These are phyloP conservation scores for Rhaphigaster nebulosa DNA, from an alignment of 2,888 invertebrate genomes.

Conservation along the genomic window DNA sequence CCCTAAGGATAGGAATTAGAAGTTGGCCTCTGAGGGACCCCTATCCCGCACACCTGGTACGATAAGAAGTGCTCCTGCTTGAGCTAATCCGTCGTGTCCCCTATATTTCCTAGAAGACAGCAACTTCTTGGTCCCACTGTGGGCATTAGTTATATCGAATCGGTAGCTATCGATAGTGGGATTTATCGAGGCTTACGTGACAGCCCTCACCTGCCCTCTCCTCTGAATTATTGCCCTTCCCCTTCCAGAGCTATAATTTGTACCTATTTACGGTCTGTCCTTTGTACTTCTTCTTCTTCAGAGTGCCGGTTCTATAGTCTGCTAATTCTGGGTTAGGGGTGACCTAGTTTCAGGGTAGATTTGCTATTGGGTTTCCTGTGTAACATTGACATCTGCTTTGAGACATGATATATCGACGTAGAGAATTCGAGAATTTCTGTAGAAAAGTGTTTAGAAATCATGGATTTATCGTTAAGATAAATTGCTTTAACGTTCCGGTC, in stretches of 20 bases:
- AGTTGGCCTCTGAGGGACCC: slow-evolving; percentile 31
- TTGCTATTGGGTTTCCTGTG: not conserved
- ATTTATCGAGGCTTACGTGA: slow-evolving; percentile 46
- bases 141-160: slow-evolving; percentile 49
- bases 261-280: slow-evolving; percentile 24
- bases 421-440: not conserved
- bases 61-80: slow-evolving; percentile 36
- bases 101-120: slow-evolving; percentile 44
- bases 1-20: slow-evolving; percentile 45
- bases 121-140: slow-evolving; percentile 48
- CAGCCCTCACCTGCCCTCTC: slow-evolving; percentile 46
- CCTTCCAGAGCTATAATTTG: slow-evolving; percentile 38
- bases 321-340: slow-evolving; percentile 35
- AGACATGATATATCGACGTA: slow-evolving; percentile 6
- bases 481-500: not conserved
- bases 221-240: slow-evolving; percentile 38
- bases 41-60: slow-evolving; percentile 40
- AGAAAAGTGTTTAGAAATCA: not conserved
- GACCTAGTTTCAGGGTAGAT: slow-evolving; percentile 36
- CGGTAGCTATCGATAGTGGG: slow-evolving; percentile 50
- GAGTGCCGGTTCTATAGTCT: not conserved
- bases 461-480: slow-evolving; percentile 5
- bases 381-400: slow-evolving; percentile 4
- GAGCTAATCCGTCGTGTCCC: slow-evolving; percentile 39
- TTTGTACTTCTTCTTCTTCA: slow-evolving; percentile 18